Evolutionary conservation across 1,140 invertebrate species (phyloP).

Genomic region (Megalonaias nervosa): DNA sequence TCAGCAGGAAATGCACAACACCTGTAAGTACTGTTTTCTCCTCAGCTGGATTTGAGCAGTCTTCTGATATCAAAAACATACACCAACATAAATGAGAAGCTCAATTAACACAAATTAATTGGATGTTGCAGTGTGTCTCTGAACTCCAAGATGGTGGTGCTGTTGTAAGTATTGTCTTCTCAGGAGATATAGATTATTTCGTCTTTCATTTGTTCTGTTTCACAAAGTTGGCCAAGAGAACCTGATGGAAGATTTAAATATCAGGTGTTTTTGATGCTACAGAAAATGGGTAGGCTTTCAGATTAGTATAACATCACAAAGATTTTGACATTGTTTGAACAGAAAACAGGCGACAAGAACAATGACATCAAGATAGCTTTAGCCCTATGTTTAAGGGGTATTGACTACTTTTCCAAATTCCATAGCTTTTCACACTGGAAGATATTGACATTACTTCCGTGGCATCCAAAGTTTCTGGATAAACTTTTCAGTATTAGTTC

Average conservation of each 20-base stretch:
- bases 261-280: conserved; percentile 9
- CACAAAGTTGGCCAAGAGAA: neutral
- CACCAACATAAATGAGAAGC: conserved; percentile 25
- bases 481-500: no score
- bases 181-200: conserved; percentile 25
- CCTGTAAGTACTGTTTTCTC: neutral
- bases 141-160: neutral
- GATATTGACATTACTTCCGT: no score
- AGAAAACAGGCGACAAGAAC: neutral
- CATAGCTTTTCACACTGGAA: neutral
- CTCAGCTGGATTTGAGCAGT: neutral
- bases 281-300: neutral
- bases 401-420: conserved; percentile 30
- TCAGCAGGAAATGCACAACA: neutral
- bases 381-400: conserved; percentile 23
- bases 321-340: conserved; percentile 12
- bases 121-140: neutral
- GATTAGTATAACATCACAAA: conserved; percentile 20
- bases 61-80: neutral
- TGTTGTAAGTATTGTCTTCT: conserved; percentile 14
- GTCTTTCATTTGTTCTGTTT: conserved; percentile 18
- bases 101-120: conserved; percentile 13
- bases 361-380: conserved; percentile 15
- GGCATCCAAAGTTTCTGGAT: no score
- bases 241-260: neutral